Conservation (phyloP, 2,888 invertebrate species). For the Falcaria lacertinaria region DNA sequence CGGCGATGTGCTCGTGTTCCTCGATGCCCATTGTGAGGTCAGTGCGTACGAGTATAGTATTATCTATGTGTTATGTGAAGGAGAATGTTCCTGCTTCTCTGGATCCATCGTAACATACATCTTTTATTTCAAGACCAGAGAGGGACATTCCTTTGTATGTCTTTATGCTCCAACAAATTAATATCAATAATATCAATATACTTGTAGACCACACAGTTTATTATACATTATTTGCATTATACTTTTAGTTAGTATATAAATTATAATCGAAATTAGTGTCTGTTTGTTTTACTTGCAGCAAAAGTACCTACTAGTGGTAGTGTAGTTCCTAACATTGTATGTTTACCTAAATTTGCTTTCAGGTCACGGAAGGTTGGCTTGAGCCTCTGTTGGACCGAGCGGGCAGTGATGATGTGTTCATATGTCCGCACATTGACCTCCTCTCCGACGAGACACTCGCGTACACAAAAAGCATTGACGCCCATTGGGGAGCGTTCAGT, state of each 20-base stretch:
- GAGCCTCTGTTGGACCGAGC: slow-evolving; percentile 78
- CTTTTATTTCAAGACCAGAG: neutral
- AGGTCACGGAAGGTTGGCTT: slow-evolving; percentile 82
- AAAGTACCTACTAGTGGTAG: too few species aligned
- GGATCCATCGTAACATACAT: neutral
- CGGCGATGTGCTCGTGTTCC: slow-evolving; percentile 92
- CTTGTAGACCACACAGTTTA: too few species aligned
- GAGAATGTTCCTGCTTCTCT: too few species aligned
- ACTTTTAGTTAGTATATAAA: too few species aligned
- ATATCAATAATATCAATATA: too few species aligned
- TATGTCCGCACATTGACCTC: slow-evolving; percentile 78
- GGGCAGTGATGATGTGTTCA: slow-evolving; percentile 68
- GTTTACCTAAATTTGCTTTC: slow-evolving; percentile 18
- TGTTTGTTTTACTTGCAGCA: too few species aligned
- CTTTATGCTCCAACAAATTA: too few species aligned
- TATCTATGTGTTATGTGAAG: too few species aligned
- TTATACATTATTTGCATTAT: too few species aligned
- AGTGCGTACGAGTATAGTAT: slow-evolving; percentile 54
- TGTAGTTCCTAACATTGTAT: too few species aligned
- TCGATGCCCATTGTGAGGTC: slow-evolving; percentile 97
- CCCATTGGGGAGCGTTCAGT: slow-evolving; percentile 99
- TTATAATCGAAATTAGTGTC: too few species aligned
- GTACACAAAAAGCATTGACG: slow-evolving; percentile 95
- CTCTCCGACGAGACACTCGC: slow-evolving; percentile 97
- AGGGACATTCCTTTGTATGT: too few species aligned